phyloP scores from a whole-genome alignment of 2,888 invertebrate genomes.

The Caenorhabditis sulstoni region DNA sequence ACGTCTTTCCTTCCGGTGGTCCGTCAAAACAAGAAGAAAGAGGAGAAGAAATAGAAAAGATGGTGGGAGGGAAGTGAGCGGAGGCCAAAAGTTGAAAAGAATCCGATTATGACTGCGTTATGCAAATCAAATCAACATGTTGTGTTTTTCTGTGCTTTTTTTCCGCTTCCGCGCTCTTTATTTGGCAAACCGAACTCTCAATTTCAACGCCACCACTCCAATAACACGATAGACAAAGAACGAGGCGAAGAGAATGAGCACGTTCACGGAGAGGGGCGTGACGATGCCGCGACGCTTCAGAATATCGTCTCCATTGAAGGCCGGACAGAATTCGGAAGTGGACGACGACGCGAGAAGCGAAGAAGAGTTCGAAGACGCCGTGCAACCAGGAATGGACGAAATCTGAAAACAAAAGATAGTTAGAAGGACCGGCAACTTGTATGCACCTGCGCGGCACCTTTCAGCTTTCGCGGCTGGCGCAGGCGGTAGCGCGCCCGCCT shows the following conservation, averaged over 20 bases:
- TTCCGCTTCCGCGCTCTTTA: too few relatives aligned
- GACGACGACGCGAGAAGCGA: neutral
- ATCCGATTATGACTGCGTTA: too few relatives aligned
- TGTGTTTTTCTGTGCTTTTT: neutral
- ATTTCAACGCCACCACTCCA: slow-evolving; percentile 64
- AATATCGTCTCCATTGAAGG: slow-evolving; percentile 56
- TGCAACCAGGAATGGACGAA: slow-evolving; percentile 42
- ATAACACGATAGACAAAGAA: slow-evolving; percentile 65
- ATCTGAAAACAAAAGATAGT: slow-evolving; percentile 20
- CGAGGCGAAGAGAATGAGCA: slow-evolving; percentile 60
- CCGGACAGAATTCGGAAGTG: slow-evolving; percentile 61
- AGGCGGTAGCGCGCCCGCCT: too few relatives aligned
- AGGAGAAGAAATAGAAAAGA: too few relatives aligned
- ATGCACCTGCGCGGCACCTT: too few relatives aligned
- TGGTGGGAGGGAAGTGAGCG: neutral
- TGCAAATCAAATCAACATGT: neutral
- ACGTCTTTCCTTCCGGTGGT: slow-evolving; percentile 3
- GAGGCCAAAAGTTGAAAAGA: neutral
- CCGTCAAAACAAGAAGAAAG: neutral
- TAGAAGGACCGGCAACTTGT: too few relatives aligned
- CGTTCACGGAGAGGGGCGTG: slow-evolving; percentile 43
- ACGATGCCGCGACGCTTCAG: slow-evolving; percentile 64
- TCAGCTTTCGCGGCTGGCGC: too few relatives aligned
- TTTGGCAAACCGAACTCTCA: slow-evolving; percentile 66
- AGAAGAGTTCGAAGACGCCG: neutral